phyloP scores from a whole-genome alignment of 2,888 invertebrate genomes.

The Agonopterix subpropinquella region DNA sequence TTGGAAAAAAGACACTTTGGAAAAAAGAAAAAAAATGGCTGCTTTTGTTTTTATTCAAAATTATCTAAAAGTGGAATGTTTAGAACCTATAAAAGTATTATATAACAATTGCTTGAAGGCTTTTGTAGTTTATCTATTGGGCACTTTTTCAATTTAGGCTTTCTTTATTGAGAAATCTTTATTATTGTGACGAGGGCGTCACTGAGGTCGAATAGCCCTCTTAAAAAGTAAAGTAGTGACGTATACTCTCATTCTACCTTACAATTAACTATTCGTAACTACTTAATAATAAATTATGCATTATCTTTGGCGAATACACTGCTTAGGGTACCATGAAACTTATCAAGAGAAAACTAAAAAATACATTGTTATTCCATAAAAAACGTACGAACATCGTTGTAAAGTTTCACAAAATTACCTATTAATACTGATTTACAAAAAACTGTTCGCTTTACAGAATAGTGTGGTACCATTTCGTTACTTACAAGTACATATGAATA shows the following conservation, averaged over 20 bases:
- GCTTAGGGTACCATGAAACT: constrained; percentile 57
- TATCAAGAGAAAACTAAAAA: constrained; percentile 19
- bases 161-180: too few species aligned
- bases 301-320: constrained; percentile 74
- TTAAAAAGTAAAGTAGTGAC: too few species aligned
- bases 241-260: neutral
- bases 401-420: constrained; percentile 66
- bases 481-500: constrained; percentile 36
- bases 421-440: constrained; percentile 67
- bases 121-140: too few species aligned
- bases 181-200: too few species aligned
- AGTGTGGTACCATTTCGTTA: constrained; percentile 50
- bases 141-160: too few species aligned
- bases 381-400: constrained; percentile 65
- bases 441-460: constrained; percentile 28
- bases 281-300: constrained; percentile 64
- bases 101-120: too few species aligned
- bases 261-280: constrained; percentile 11
- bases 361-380: constrained; percentile 28
- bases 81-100: too few species aligned
- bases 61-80: too few species aligned
- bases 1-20: too few species aligned
- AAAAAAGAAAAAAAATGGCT: too few species aligned
- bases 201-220: too few species aligned
- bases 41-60: too few species aligned